Conservation (phyloP, 2,797 vertebrate species). For the Ceryle rudis region DNA sequence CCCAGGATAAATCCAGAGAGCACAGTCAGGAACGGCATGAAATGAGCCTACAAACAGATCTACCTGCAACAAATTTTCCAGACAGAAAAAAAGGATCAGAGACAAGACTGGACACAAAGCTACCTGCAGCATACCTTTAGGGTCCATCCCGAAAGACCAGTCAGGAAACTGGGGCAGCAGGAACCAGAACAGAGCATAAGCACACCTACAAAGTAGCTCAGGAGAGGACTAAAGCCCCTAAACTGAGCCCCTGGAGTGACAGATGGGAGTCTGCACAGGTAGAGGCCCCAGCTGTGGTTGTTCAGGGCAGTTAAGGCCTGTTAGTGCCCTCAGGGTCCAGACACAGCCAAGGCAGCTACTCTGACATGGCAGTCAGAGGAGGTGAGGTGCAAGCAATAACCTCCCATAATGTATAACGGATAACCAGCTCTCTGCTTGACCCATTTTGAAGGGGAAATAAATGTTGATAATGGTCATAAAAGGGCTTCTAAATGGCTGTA, state of each 20-base stretch:
- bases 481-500: neutral
- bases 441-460: neutral
- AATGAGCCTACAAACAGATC: neutral
- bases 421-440: neutral
- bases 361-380: neutral
- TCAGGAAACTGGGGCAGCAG: neutral
- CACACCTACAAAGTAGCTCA: rapidly evolving
- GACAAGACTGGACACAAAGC: neutral
- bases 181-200: neutral
- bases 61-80: neutral
- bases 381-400: rapidly evolving
- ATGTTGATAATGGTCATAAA: neutral
- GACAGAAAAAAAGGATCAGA: neutral
- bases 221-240: rapidly evolving
- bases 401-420: too few relatives aligned
- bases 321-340: neutral
- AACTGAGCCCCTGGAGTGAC: neutral
- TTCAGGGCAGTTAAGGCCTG: neutral
- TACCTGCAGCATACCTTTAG: neutral
- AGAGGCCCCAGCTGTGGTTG: neutral
- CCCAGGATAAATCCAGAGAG: neutral
- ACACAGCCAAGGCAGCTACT: neutral
- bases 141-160: too few relatives aligned
- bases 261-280: neutral
- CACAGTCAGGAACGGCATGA: neutral